Evolutionary conservation across 2,113 vertebrate genomes (phyloP).

Genomic region (Brienomyrus longianalis): DNA sequence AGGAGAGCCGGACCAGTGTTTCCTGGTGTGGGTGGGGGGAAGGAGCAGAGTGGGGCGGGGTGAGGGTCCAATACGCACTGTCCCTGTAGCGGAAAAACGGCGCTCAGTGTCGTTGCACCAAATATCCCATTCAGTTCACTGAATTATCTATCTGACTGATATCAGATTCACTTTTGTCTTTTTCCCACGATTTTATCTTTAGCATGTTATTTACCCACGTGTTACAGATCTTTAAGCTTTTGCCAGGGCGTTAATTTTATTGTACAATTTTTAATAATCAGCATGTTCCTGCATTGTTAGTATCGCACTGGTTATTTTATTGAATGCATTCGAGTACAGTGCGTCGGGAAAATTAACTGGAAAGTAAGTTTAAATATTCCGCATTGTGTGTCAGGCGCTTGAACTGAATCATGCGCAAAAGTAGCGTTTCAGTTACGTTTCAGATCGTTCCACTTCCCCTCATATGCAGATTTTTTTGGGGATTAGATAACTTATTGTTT

Average conservation of each 20-base stretch:
- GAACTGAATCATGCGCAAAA: not conserved
- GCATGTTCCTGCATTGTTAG: not conserved
- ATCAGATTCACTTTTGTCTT: not conserved
- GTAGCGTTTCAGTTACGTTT: not conserved
- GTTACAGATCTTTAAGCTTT: not conserved
- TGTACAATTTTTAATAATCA: not conserved
- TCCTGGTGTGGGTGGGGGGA: constrained; percentile 46
- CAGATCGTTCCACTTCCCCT: not conserved
- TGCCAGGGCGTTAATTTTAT: not conserved
- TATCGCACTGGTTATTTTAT: not conserved
- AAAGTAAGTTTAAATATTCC: not conserved
- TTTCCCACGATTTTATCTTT: not conserved
- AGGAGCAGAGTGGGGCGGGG: not conserved
- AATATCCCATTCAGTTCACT: not conserved
- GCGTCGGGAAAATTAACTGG: not conserved
- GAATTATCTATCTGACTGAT: not conserved
- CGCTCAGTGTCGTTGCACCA: not conserved
- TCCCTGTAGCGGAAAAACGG: not conserved
- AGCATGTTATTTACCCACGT: not conserved
- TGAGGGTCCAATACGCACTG: not conserved
- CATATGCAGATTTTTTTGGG: not conserved
- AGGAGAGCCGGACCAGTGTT: constrained; percentile 55
- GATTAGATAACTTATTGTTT: not conserved
- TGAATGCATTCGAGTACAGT: not conserved
- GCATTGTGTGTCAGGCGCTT: not conserved